A percentile compares a stretch with the other conserved stretches of the same genome.
Evolutionary conservation across 2,888 invertebrate species (phyloP).

Genomic region (Drosophila anceps): DNA sequence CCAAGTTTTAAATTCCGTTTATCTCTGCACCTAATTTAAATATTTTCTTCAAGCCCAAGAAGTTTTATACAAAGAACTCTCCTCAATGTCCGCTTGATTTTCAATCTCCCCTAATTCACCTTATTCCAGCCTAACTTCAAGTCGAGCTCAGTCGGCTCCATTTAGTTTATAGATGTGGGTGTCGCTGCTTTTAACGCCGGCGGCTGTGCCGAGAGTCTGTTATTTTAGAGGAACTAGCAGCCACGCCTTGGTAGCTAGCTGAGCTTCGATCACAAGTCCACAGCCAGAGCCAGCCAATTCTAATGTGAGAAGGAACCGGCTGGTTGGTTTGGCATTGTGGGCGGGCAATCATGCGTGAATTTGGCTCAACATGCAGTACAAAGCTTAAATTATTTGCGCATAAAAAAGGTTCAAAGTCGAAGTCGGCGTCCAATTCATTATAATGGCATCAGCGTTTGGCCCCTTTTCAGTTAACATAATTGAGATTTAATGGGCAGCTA

Average conservation of each 20-base stretch:
- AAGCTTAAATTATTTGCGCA: constrained; percentile 74
- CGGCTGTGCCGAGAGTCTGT: constrained; percentile 55
- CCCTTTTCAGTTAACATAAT: constrained; percentile 60
- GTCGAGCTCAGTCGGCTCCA: neutral
- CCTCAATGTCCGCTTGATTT: too few species aligned
- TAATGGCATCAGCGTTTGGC: constrained; percentile 72
- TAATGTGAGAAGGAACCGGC: constrained; percentile 20
- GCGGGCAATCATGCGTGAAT: constrained; percentile 61
- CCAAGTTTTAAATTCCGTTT: too few species aligned
- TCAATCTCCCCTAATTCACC: too few species aligned
- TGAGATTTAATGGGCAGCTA: constrained; percentile 72
- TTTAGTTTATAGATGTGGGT: constrained; percentile 1
- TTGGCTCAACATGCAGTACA: constrained; percentile 44
- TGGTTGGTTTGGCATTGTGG: constrained; percentile 37
- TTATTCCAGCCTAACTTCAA: constrained; percentile 9
- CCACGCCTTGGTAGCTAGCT: constrained; percentile 27
- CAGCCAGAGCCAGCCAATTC: constrained; percentile 13
- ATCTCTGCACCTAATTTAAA: too few species aligned
- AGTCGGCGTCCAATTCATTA: constrained; percentile 68
- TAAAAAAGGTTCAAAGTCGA: constrained; percentile 73
- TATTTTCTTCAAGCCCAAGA: neutral
- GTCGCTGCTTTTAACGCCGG: constrained; percentile 19
- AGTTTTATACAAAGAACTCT: too few species aligned
- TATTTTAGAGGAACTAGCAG: constrained; percentile 64
- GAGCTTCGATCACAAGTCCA: constrained; percentile 6